Evolutionary conservation across 2,113 vertebrate genomes (phyloP).

Genomic region (Erinaceus europaeus): DNA sequence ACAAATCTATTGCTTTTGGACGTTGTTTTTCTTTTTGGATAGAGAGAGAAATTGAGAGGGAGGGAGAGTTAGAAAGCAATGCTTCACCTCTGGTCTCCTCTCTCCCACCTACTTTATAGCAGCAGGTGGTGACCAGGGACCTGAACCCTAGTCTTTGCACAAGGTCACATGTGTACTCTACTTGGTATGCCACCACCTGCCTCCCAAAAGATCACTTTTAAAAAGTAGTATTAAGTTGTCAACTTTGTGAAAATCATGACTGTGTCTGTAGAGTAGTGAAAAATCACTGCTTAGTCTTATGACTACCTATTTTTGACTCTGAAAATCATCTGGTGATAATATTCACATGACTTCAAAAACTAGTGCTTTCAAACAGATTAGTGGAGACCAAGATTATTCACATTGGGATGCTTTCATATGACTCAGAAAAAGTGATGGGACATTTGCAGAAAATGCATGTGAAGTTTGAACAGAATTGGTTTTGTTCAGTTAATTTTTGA

Average conservation of each 20-base stretch:
- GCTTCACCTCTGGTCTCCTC: no score
- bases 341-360: constrained; percentile 11
- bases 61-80: no score
- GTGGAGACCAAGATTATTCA: not conserved
- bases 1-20: no score
- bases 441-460: not conserved
- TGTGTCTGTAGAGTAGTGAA: not conserved
- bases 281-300: not conserved
- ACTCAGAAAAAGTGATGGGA: not conserved
- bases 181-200: no score
- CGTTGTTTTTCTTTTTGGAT: no score
- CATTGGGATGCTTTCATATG: not conserved
- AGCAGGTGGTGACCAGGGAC: no score
- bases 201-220: not conserved
- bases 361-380: constrained; percentile 7
- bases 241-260: not conserved
- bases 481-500: constrained; percentile 27
- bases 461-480: constrained; percentile 15
- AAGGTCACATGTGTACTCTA: no score
- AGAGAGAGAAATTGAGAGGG: no score
- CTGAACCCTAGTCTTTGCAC: no score
- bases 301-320: constrained; percentile 4
- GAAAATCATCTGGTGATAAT: constrained; percentile 4
- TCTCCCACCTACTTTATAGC: no score
- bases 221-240: not conserved